Base-by-base conservation (phyloP, 2,113 vertebrate genomes). In the Nematolebias whitei region DNA sequence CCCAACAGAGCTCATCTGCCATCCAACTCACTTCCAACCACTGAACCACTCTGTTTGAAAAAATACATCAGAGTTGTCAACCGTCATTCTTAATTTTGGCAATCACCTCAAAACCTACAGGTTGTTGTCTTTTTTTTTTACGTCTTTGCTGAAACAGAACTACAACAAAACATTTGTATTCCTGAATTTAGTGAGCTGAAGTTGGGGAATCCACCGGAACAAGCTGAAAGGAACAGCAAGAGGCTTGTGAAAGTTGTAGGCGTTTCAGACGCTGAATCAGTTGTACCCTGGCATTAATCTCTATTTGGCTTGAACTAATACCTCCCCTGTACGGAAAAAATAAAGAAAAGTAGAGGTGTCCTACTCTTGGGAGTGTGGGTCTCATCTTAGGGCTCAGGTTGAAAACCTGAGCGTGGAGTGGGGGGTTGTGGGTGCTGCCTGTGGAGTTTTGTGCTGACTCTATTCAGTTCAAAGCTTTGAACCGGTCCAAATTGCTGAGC, bases 381-480 rank as follows among this genome's bases (percentile, higher is more conserved):
- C 50, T 74, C 63, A 49, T 68, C 71, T 51, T 57, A 60, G 65
- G 81, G 45, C 74, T 54, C 4, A 1, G n/a, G 51, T 75, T 74
- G 51, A 65, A 78, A 80, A 86, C 73, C 62, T 49, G 60, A 78
- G 69, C 23, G 11, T 57, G 47, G 62, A 56, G 48, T 41, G 18
- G 12, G 35, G 47, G 12, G 44, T 20, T 52, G 71, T 16, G 43
- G 35, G 40, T 60, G 44, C 80, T 78, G 74, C 74, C 78, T 63
- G 56, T 68, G 66, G 65, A 73, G 68, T 85, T 89, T 92, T 91
- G 84, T 92, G 92, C 92, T 91, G 90, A 93, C 90, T 84, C 75
- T 85, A 75, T 92, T 91, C 88, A 89, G 90, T 89, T 91, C 87
- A 90, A 87, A 91, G 85, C 73, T 76, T 76, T 90, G 88, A 90